Evolutionary conservation across 2,888 invertebrate genomes (phyloP), one percentile per base, ranked within the genome.

Genomic region (Spisula subtruncata): DNA sequence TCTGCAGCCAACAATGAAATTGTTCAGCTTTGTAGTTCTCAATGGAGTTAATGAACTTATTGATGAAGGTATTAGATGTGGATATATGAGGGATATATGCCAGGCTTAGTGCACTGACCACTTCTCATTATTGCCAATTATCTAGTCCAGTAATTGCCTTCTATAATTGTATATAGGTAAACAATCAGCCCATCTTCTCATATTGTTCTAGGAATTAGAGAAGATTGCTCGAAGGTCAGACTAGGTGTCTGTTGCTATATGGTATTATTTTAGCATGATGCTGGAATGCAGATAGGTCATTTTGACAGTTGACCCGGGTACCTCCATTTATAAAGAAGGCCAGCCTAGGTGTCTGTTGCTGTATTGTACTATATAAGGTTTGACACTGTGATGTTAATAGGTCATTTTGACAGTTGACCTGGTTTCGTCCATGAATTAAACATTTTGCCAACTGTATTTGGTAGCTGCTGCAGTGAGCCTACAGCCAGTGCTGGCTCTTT

Each of bases 191-290:
- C n/a, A 41, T 41, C 41, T 10, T 0, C 10, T 41, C 46, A 48
- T 83, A 83, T 83, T 83, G 83, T 83, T 83, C 83, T 46, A 32
- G 83, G 48, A 83, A 83, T 25, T 25, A 18, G 29, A 83, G 35
- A 75, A 35, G 75, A 75, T 35, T 75, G 14, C 35, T 35, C 12
- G 75, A 75, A 75, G 75, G 75, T 6, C 75, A 75, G 16, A 5
- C 12, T 18, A 75, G 32, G 4, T 16, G 75, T 75, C 12, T 32
- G 6, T 0, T 75, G 29, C 35, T 35, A 35, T 75, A 75, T 35
- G 32, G 75, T 0, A 32, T 32, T 32, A 75, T 75, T 2, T 75
- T 35, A 75, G 18, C 32, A 4, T 35, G 75, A 75, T 35, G 10
- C 32, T 32, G n/a, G 35, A 18, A 75, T 5, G 16, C 0, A 10